These are phyloP conservation scores for Heteromormyrus szaboi DNA, from an alignment of 2,797 vertebrate species.

Conservation along the genomic window DNA sequence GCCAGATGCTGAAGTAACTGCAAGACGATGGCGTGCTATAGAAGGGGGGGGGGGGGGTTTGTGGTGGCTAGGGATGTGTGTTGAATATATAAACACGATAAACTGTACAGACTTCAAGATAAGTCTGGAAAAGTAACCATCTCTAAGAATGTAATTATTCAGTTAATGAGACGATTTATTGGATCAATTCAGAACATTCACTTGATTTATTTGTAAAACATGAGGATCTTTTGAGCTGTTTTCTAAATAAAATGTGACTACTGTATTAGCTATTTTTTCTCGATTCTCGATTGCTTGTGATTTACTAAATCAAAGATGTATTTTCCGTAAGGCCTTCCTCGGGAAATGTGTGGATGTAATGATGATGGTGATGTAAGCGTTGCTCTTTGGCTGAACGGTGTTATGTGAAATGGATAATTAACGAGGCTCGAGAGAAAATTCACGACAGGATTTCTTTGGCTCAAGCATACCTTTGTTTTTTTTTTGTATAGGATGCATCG, in stretches of 20 bases:
- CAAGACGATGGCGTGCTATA: conserved; percentile 1
- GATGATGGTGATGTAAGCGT: neutral
- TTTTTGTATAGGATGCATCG: neutral
- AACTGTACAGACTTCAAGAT: neutral
- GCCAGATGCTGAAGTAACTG: conserved; percentile 15
- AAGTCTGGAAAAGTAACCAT: neutral
- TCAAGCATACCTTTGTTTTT: neutral
- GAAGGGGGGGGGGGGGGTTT: neutral
- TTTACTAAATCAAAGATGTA: neutral
- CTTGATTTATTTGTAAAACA: neutral
- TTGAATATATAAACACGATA: neutral
- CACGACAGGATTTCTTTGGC: neutral
- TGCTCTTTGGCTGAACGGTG: neutral
- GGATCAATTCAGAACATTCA: neutral
- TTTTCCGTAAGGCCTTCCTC: neutral
- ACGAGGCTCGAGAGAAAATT: neutral
- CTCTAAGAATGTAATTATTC: neutral
- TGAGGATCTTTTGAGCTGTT: neutral
- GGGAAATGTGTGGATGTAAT: neutral
- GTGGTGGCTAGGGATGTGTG: neutral
- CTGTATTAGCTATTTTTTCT: neutral
- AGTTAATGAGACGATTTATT: neutral
- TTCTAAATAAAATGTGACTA: neutral
- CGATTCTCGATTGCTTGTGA: neutral
- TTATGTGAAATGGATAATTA: neutral